These are phyloP conservation scores for Pentalonia nigronervosa DNA, from an alignment of 1,140 invertebrate species.

Conservation along the genomic window DNA sequence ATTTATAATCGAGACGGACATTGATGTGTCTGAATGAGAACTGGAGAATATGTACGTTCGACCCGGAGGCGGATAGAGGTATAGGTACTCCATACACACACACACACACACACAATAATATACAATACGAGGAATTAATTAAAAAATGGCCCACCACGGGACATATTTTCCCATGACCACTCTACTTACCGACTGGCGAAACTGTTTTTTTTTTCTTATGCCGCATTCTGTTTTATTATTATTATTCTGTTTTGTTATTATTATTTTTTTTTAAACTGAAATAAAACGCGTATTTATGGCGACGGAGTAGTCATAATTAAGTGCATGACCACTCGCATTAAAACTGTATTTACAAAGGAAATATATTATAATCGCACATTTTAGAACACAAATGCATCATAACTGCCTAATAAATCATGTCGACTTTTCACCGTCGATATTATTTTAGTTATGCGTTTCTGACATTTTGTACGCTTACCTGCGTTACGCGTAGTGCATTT, in stretches of 20 bases:
- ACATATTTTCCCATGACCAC: slow-evolving; percentile 58
- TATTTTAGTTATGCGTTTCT: not conserved
- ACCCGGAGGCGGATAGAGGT: slow-evolving; percentile 46
- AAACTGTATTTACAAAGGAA: not conserved
- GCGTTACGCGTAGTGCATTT: too few species aligned
- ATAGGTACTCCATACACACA: not conserved
- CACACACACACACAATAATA: slow-evolving; percentile 50
- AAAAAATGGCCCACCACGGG: slow-evolving; percentile 57
- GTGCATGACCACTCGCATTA: not conserved
- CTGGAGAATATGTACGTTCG: slow-evolving; percentile 1
- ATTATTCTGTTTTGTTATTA: slow-evolving; percentile 22
- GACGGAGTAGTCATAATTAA: not conserved
- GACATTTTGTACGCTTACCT: not conserved
- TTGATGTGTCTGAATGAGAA: slow-evolving; percentile 55
- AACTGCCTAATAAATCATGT: not conserved
- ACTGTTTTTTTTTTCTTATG: slow-evolving; percentile 51
- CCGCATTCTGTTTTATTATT: slow-evolving; percentile 40
- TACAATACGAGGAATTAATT: slow-evolving; percentile 58
- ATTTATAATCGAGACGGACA: slow-evolving; percentile 53
- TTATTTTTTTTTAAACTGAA: slow-evolving; percentile 10
- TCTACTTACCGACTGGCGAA: slow-evolving; percentile 56
- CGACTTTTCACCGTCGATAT: not conserved
- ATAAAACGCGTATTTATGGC: not conserved
- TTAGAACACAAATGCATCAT: not conserved
- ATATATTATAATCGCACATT: not conserved